These are phyloP conservation scores for Holotrichia oblita DNA, from an alignment of 1,140 invertebrate genomes.

Conservation along the genomic window DNA sequence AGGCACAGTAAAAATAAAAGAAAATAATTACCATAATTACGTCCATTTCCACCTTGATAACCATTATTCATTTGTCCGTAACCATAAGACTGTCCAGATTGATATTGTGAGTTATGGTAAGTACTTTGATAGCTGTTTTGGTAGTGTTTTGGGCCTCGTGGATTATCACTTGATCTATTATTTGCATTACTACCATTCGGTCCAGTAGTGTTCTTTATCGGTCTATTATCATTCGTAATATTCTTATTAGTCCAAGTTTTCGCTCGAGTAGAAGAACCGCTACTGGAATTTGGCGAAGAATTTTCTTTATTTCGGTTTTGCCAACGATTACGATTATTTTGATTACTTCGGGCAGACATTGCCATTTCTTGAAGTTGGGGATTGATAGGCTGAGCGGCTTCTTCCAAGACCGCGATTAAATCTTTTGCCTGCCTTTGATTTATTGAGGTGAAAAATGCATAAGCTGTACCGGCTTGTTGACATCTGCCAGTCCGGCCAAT, in stretches of 20 bases:
- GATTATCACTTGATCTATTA: slow-evolving; percentile 19
- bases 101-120: slow-evolving; percentile 55
- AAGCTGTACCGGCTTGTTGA: slow-evolving; percentile 93
- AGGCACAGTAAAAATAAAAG: background rate
- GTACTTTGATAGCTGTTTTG: slow-evolving; percentile 60
- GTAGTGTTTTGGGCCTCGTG: slow-evolving; percentile 48
- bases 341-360: slow-evolving; percentile 58
- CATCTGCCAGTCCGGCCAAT: slow-evolving; percentile 89
- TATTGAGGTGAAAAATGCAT: slow-evolving; percentile 94
- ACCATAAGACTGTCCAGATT: slow-evolving; percentile 45
- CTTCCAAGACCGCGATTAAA: slow-evolving; percentile 86
- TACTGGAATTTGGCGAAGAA: slow-evolving; percentile 57
- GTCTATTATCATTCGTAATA: slow-evolving; percentile 41
- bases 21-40: slow-evolving; percentile 53
- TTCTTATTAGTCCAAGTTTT: slow-evolving; percentile 61
- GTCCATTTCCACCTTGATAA: slow-evolving; percentile 47
- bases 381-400: slow-evolving; percentile 91
- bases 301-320: slow-evolving; percentile 63
- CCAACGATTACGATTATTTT: slow-evolving; percentile 65
- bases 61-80: slow-evolving; percentile 49
- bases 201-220: slow-evolving; percentile 12
- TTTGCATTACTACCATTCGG: background rate
- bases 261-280: slow-evolving; percentile 56
- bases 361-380: slow-evolving; percentile 75
- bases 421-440: slow-evolving; percentile 92